Evolutionary conservation across 2,888 invertebrate genomes (phyloP), one percentile per base, ranked within the genome.

Genomic region (Lamellibrachia satsuma): DNA sequence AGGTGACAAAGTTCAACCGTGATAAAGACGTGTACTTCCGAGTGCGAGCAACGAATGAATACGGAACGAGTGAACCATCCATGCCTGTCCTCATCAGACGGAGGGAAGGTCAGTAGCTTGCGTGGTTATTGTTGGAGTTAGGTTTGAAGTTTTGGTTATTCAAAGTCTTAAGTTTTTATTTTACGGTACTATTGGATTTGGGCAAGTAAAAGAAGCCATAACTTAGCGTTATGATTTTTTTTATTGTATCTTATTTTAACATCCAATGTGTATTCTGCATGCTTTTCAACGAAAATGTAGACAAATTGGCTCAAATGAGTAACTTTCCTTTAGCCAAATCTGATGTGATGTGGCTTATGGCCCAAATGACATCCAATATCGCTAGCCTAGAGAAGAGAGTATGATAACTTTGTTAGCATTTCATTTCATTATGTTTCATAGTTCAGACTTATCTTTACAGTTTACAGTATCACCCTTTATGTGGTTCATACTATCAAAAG

Each of bases 1-100:
- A 93, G 90, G 92, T 94, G 4, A 75, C 91, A 52, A 91, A 93
- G 22, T 92, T 94, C 55, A 93, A 90, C 91, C 92, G 93, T 27
- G 92, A 91, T 22, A 97, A 98, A 94, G 99, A 99, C 97, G 99
- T 99, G 97, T 98, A 98, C 96, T 99, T 99, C 97, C 97, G 99
- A 93, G 98, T 99, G 90, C 97, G 99, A 57, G 99, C 99, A 7
- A 99, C 99, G 96, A 99, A 99, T 97, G 98, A 98, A 96, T 98
- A 98, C 96, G 99, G 99, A 92, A 98, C 99, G 94, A 99, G 99
- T 96, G 99, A 99, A 96, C 99, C 99, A 0, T 99, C 99, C 92
- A 99, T 99, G 2, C 95, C 95, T 7, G 95, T 95, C 8, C 94
- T 95, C 15, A 93, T 96, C 8, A 92, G 93, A 27, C 93, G 92